Base-by-base conservation (phyloP, 2,113 vertebrate species). In the Bothrops jararaca region DNA sequence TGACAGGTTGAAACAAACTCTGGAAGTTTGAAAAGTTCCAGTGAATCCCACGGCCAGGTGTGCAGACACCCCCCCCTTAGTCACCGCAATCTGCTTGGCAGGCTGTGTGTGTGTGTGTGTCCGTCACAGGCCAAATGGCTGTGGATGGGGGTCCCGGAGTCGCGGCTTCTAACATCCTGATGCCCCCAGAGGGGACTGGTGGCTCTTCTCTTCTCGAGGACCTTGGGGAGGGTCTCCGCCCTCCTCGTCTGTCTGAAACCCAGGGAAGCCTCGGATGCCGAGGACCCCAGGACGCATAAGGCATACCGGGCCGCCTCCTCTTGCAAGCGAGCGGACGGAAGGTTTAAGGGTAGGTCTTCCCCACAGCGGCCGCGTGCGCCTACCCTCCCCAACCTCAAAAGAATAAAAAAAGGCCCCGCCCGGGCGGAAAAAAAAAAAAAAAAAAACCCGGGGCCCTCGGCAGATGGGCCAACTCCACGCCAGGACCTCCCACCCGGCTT, bases 281-380 rank as follows among this genome's bases (percentile, higher is more conserved):
- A 15, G n/a, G 34, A 48, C 4, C 45, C 0, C 26, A 26, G n/a
- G 64, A 18, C 5, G 80, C 20, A 2, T 3, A 6, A 1, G 58
- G 3, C 4, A 6, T 1, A 5, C 1, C 86, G 20, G 20, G 12
- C 45, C 0, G 1, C 23, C 39, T 26, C 45, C 9, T 52, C 18
- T 58, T 9, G 12, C 53, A n/a, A 58, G 69, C 64, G 34, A 1
- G 15, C 10, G 24, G 3, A 0, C 86, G 0, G 1, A 42, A 11
- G 60, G 5, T 22, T 22, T 50, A 57, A 0, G 8, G 12, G 7
- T n/a, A 13, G 5, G 5, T 2, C 89, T 85, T 97, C 96, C 0
- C 96, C 95, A 39, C 96, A 97, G 89, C 48, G 85, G 91, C 96
- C 96, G 95, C 96, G 45, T 97, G 96, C 42, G 90, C 93, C 93